Conservation (phyloP, 1,140 invertebrate genomes). For the Coboldia fuscipes region DNA sequence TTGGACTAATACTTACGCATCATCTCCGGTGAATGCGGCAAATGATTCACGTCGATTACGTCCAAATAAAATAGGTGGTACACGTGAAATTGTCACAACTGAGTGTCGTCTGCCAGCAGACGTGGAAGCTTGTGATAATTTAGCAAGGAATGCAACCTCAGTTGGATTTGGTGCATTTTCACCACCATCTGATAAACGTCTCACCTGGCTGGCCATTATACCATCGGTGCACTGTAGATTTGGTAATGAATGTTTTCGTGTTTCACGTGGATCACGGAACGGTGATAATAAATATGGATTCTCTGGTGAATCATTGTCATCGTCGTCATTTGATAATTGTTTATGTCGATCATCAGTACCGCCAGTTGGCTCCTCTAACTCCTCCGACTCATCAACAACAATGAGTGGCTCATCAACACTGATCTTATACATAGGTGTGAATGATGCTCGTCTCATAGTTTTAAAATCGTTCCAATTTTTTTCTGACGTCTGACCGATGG, state of each 20-base stretch:
- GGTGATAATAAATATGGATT: conserved; percentile 61
- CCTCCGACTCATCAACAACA: conserved; percentile 36
- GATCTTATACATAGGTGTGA: conserved; percentile 25
- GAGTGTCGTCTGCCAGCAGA: conserved; percentile 56
- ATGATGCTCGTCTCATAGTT: conserved; percentile 27
- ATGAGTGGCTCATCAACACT: conserved; percentile 44
- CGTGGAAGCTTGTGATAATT: conserved; percentile 31
- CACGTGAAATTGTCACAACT: conserved; percentile 60
- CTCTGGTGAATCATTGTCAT: conserved; percentile 49
- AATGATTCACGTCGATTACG: conserved; percentile 55
- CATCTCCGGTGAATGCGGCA: conserved; percentile 40
- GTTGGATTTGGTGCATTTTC: conserved; percentile 29
- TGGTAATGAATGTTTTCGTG: conserved; percentile 57
- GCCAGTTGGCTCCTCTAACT: conserved; percentile 25
- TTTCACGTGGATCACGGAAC: conserved; percentile 39
- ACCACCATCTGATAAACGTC: conserved; percentile 51
- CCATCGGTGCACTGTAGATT: conserved; percentile 61
- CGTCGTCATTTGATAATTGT: conserved; percentile 30
- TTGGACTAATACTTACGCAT: conserved; percentile 1
- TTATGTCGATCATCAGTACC: too few relatives aligned
- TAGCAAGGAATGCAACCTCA: conserved; percentile 58
- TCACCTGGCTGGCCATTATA: conserved; percentile 63
- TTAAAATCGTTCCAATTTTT: too few relatives aligned
- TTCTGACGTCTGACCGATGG: too few relatives aligned
- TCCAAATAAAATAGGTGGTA: conserved; percentile 49